These are phyloP conservation scores for Teleiodes luculella DNA, from an alignment of 2,888 invertebrate species.

Conservation along the genomic window DNA sequence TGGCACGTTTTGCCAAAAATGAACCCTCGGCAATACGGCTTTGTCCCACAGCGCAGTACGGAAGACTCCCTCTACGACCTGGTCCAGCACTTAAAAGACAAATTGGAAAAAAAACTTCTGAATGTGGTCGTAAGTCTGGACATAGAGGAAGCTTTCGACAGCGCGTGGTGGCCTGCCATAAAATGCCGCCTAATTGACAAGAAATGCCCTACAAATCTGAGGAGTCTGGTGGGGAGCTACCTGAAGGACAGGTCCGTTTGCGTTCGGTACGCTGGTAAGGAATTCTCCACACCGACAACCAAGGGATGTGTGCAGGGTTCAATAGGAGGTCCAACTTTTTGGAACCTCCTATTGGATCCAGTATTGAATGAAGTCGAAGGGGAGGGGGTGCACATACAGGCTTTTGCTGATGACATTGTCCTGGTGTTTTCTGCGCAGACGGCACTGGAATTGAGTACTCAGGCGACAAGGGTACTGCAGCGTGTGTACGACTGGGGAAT, in stretches of 20 bases:
- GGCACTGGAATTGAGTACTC: not conserved
- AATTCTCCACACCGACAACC: not conserved
- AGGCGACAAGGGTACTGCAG: not conserved
- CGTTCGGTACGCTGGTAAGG: not conserved
- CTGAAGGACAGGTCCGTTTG: not conserved
- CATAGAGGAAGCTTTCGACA: not conserved
- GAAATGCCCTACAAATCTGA: too few species aligned
- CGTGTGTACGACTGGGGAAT: not conserved
- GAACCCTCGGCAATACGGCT: conserved; percentile 24
- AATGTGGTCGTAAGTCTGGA: not conserved
- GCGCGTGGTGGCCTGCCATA: not conserved
- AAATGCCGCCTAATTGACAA: too few species aligned
- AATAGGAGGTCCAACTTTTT: not conserved
- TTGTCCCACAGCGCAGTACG: conserved; percentile 23
- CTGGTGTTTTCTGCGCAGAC: conserved; percentile 5
- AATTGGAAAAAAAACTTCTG: not conserved
- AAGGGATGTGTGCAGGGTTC: conserved; percentile 7
- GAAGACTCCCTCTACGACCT: not conserved
- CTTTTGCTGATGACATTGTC: not conserved
- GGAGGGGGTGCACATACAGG: too few species aligned
- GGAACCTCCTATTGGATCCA: not conserved
- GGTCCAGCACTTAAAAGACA: not conserved
- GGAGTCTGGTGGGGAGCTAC: not conserved
- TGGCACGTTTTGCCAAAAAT: conserved; percentile 18
- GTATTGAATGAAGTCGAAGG: not conserved